A percentile compares a stretch with the other conserved stretches of the same genome.
These are phyloP conservation scores for Columbina picui DNA, from an alignment of 2,113 vertebrate species.

Conservation along the genomic window DNA sequence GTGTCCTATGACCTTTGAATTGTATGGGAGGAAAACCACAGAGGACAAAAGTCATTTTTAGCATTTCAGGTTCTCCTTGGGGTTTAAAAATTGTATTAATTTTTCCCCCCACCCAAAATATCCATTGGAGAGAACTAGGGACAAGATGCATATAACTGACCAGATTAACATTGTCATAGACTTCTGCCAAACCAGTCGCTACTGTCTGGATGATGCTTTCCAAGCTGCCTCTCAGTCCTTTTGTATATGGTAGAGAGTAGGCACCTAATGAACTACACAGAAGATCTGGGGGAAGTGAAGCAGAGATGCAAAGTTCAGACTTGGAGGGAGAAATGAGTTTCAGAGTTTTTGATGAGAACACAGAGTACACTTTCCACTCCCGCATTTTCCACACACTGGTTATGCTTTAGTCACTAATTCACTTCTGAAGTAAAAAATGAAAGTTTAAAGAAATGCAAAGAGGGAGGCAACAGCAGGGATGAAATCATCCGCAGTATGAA, in stretches of 20 bases:
- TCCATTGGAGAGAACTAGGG: not conserved
- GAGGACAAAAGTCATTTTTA: not conserved
- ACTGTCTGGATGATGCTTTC: conserved; percentile 54
- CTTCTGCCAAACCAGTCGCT: conserved; percentile 65
- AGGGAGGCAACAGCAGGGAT: conserved; percentile 75
- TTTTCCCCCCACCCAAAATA: not conserved
- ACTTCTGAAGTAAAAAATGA: conserved; percentile 75
- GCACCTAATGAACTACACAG: conserved; percentile 70
- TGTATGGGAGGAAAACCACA: not conserved
- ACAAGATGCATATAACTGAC: conserved; percentile 15
- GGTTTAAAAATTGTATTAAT: not conserved
- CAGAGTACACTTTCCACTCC: conserved; percentile 75
- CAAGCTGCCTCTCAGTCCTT: conserved; percentile 48
- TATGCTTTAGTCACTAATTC: conserved; percentile 78
- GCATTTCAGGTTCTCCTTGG: not conserved
- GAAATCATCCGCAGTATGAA: conserved; percentile 77
- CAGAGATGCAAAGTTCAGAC: conserved; percentile 83
- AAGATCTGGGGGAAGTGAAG: conserved; percentile 81
- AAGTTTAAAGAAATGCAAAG: conserved; percentile 76
- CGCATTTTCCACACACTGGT: conserved; percentile 79
- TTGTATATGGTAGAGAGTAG: conserved; percentile 35
- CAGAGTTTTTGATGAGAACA: conserved; percentile 80
- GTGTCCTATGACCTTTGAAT: not conserved
- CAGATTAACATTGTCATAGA: conserved; percentile 67
- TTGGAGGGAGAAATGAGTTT: conserved; percentile 81